phyloP scores from a whole-genome alignment of 2,797 vertebrate genomes.

The Paguma larvata region DNA sequence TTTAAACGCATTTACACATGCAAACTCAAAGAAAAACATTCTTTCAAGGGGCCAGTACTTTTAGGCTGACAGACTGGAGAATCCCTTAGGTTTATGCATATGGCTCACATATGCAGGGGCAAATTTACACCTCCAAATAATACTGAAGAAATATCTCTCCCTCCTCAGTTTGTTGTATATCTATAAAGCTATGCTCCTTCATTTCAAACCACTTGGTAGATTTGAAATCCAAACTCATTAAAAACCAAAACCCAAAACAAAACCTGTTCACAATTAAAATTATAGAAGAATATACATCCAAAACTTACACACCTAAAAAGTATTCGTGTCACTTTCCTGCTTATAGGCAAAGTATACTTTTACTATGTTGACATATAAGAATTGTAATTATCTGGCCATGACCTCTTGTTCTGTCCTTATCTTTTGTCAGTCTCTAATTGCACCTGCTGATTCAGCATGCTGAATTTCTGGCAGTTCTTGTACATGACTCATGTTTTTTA shows the following conservation, averaged over 20 bases:
- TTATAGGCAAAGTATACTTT: neutral
- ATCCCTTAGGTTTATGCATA: neutral
- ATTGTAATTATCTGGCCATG: neutral
- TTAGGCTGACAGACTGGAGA: neutral
- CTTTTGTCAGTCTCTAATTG: neutral
- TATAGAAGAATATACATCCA: neutral
- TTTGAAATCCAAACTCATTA: conserved; percentile 16
- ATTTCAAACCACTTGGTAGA: neutral
- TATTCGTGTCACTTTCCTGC: neutral
- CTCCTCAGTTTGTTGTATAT: neutral
- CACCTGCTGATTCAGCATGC: neutral
- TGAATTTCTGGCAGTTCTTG: neutral
- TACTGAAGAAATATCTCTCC: neutral
- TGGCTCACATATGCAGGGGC: neutral
- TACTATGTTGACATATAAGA: neutral
- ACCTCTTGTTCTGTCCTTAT: neutral
- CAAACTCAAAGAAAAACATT: neutral
- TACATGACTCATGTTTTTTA: neutral
- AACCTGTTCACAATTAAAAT: neutral
- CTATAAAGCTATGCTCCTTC: neutral
- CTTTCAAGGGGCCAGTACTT: neutral
- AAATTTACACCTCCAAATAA: neutral
- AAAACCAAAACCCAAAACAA: neutral
- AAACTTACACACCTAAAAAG: neutral
- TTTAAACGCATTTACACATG: neutral